A percentile compares a stretch with the other conserved stretches of the same genome.
Conservation (phyloP, 1,140 invertebrate genomes). For the Xylocopa sonorina region DNA sequence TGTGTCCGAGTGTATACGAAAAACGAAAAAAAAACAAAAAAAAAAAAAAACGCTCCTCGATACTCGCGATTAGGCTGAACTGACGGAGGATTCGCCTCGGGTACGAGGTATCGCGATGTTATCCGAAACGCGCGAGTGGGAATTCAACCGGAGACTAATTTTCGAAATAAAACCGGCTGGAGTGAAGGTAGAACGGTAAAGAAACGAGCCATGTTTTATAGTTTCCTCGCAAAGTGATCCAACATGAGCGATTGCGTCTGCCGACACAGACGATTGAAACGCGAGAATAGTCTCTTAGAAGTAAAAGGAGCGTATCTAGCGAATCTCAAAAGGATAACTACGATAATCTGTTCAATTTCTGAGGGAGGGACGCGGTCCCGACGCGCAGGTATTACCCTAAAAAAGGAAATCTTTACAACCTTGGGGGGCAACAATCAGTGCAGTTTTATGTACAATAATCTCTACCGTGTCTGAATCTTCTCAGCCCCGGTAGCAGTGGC, state of each 20-base stretch:
- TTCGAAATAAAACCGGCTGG: background rate
- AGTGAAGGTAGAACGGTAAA: background rate
- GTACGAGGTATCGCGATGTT: too few relatives aligned
- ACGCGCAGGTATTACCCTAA: constrained; percentile 28
- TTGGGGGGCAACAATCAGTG: constrained; percentile 55
- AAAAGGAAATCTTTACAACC: constrained; percentile 57
- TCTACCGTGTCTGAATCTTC: constrained; percentile 39
- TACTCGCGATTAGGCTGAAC: background rate
- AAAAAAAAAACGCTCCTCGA: background rate
- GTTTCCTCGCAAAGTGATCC: background rate
- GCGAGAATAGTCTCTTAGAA: constrained; percentile 16
- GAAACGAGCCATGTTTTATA: background rate
- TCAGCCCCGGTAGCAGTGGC: constrained; percentile 29
- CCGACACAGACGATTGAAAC: constrained; percentile 33
- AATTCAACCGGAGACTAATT: too few relatives aligned
- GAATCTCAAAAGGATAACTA: constrained; percentile 47
- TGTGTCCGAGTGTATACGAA: background rate
- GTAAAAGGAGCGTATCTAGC: constrained; percentile 24
- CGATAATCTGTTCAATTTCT: constrained; percentile 39
- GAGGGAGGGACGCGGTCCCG: background rate
- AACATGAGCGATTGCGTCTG: constrained; percentile 8
- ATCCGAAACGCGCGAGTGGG: too few relatives aligned
- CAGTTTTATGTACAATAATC: constrained; percentile 63
- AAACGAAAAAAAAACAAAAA: background rate
- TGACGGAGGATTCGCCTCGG: too few relatives aligned